Base-by-base conservation (phyloP, 2,797 vertebrate species). In the Propithecus perrieri region DNA sequence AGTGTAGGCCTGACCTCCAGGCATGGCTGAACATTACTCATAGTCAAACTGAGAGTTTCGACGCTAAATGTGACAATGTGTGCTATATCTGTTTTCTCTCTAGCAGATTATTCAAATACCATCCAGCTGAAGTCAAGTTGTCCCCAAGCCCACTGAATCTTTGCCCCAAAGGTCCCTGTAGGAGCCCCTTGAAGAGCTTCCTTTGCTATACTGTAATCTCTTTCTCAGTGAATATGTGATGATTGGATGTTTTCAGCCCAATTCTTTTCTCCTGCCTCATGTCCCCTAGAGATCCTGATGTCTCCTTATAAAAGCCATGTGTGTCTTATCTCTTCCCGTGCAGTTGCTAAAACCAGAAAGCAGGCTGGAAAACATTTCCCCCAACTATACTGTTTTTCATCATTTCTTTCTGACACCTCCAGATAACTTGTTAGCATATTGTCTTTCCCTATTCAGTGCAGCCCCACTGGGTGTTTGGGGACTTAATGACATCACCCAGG, bases 101-200 rank as follows among this genome's bases (percentile, higher is more conserved):
- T 50, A 57, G 67, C 33, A 87, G 91, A 95, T 92, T 79, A 96
- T 90, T 48, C 35, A 97, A 91, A 84, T 97, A 80, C 96, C 95
- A 93, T 94, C 61, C 28, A 69, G 81, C 7, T 98, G 88, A 96
- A 92, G 88, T 96, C 97, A 97, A 95, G 55, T 79, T 88, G 92
- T 95, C 14, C 87, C 89, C 67, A 85, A 85, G 78, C 83, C 83
- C 80, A 50, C n/a, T 53, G 79, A 85, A 93, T 95, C 93, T 97
- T 95, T 74, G 96, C 69, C 85, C 97, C 86, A 43, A 71, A 75
- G 53, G 57, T 71, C 96, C 20, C 63, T 24, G 48, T 48, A 71
- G 93, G 69, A 76, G 93, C 93, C 96, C 96, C 95, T 71, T 53
- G 71, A 86, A 95, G 53, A 41, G 43, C 96, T 96, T 94, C 94